phyloP scores from a whole-genome alignment of 37 sponge, comb jelly and placozoan species.

The Mnemiopsis leidyi region DNA sequence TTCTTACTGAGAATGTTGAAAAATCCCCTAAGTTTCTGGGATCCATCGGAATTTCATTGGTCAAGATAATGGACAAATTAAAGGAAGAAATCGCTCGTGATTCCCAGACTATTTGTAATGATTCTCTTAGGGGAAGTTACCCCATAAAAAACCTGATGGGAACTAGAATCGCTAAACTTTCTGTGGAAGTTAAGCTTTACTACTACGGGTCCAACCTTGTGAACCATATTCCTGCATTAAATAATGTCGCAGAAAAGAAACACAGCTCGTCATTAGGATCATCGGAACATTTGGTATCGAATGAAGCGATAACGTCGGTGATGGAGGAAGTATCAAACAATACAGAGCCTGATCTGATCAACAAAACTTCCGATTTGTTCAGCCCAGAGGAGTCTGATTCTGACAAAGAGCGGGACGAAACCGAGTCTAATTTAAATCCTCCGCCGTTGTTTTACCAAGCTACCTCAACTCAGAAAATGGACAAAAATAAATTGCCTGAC shows the following conservation, averaged over 20 bases:
- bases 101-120: constrained; percentile 28
- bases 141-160: constrained; percentile 56
- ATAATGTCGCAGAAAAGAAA: background rate
- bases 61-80: constrained; percentile 11
- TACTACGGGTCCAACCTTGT: constrained; percentile 44
- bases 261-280: background rate
- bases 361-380: background rate
- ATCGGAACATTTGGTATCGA: background rate
- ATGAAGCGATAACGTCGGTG: background rate
- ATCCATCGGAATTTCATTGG: constrained; percentile 32
- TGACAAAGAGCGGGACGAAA: background rate
- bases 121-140: background rate
- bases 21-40: background rate
- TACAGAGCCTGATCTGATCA: background rate
- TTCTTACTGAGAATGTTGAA: background rate
- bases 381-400: background rate
- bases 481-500: background rate
- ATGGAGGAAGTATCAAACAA: background rate
- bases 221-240: constrained; percentile 21
- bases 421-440: constrained; percentile 1
- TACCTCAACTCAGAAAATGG: background rate
- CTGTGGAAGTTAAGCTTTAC: constrained; percentile 38
- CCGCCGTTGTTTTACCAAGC: constrained; percentile 58
- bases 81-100: background rate
- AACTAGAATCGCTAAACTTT: background rate